Evolutionary conservation across 2,113 vertebrate genomes (phyloP).

Genomic region (Stigmatopora nigra): DNA sequence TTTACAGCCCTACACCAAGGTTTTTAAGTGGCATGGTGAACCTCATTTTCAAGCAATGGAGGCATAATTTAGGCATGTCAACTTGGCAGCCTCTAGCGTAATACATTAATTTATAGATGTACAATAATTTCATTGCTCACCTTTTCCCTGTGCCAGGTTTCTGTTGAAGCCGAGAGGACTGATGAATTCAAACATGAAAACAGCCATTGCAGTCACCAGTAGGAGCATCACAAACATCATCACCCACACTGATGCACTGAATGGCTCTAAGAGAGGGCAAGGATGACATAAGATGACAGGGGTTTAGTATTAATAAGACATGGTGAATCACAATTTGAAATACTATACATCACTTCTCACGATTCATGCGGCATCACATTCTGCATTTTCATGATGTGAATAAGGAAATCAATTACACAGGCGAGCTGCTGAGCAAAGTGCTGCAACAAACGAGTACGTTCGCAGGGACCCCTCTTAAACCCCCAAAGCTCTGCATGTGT

Average conservation of each 20-base stretch:
- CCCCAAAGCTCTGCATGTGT: neutral
- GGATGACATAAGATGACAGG: constrained; percentile 23
- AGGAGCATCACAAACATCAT: constrained; percentile 99
- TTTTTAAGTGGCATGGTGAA: neutral
- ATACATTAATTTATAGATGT: neutral
- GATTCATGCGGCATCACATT: constrained; percentile 1
- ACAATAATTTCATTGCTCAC: constrained; percentile 58
- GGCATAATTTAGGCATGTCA: neutral
- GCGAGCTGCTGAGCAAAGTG: neutral
- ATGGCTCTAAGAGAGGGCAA: constrained; percentile 78
- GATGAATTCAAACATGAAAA: constrained; percentile 97
- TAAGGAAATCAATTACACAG: constrained; percentile 27
- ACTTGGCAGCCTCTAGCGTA: neutral
- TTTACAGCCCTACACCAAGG: neutral
- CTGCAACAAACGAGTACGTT: constrained; percentile 25
- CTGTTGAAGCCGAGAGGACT: constrained; percentile 97
- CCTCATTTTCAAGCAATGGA: neutral
- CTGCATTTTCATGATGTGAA: constrained; percentile 6
- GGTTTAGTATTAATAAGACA: constrained; percentile 12
- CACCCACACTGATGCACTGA: constrained; percentile 98
- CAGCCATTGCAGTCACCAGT: constrained; percentile 93
- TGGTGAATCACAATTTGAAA: constrained; percentile 5
- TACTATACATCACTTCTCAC: constrained; percentile 12
- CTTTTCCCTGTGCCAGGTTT: constrained; percentile 91
- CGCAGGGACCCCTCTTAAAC: constrained; percentile 4